phyloP scores from a whole-genome alignment of 2,797 vertebrate species.

The Manis pentadactyla region DNA sequence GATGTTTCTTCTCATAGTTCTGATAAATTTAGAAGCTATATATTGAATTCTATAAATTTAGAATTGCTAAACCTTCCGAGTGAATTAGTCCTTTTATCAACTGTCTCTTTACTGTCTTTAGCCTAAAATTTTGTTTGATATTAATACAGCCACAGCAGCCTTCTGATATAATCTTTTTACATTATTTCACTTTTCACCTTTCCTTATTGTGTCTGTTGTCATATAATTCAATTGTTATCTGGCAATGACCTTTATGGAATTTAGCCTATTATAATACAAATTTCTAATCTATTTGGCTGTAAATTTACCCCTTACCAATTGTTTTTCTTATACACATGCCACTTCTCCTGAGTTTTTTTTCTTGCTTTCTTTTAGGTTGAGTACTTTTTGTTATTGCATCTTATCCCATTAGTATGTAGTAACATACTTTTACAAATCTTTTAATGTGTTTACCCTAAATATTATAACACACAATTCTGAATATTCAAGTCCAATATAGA shows the following conservation, averaged over 20 bases:
- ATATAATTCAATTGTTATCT: not conserved
- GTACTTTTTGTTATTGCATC: not conserved
- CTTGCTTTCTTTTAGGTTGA: not conserved
- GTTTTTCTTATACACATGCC: not conserved
- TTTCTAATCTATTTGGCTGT: not conserved
- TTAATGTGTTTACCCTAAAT: not conserved
- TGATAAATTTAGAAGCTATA: not conserved
- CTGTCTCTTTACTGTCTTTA: not conserved
- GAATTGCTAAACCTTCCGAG: not conserved
- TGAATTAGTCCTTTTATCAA: not conserved
- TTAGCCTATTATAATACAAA: not conserved
- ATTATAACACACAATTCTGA: not conserved
- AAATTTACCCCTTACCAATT: not conserved
- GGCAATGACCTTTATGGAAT: not conserved
- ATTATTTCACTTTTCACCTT: not conserved
- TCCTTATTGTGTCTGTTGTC: not conserved
- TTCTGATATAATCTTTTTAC: not conserved
- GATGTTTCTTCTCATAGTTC: not conserved
- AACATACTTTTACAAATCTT: not conserved
- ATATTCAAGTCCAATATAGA: constrained; percentile 2
- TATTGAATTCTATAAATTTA: not conserved
- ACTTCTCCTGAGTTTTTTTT: not conserved
- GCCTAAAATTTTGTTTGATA: not conserved
- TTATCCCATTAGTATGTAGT: not conserved
- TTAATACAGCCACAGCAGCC: not conserved